phyloP scores from a whole-genome alignment of 2,888 invertebrate genomes.

The Rhamnusium bicolor region DNA sequence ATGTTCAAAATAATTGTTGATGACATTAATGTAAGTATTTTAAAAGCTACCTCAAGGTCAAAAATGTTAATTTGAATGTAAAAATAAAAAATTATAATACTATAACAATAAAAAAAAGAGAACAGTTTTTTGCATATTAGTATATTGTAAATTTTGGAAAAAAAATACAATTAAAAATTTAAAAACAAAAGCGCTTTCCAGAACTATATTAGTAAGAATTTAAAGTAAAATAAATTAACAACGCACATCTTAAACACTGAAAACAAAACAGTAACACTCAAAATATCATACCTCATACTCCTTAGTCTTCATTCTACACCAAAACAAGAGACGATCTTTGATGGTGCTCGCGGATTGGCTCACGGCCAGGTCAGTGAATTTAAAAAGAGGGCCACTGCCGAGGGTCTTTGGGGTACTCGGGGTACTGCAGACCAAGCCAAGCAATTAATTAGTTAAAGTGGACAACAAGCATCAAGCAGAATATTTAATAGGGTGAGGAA shows the following conservation, averaged over 20 bases:
- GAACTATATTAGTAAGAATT: not conserved
- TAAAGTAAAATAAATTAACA: not conserved
- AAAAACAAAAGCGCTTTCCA: not conserved
- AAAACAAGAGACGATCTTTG: conserved; percentile 96
- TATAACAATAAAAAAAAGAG: too few species aligned
- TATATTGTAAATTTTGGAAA: too few species aligned
- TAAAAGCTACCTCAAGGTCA: too few species aligned
- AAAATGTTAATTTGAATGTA: too few species aligned
- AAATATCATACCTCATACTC: conserved; percentile 89
- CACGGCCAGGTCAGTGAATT: conserved; percentile 93
- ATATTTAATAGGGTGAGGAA: not conserved
- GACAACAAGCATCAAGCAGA: conserved; percentile 42
- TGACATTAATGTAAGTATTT: too few species aligned
- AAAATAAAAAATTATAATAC: too few species aligned
- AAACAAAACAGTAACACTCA: conserved; percentile 19
- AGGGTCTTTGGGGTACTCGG: conserved; percentile 78
- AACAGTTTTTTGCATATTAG: too few species aligned
- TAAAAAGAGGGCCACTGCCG: conserved; percentile 83
- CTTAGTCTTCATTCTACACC: conserved; percentile 98
- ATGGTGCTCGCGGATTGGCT: conserved; percentile 94
- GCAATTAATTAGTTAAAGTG: conserved; percentile 40
- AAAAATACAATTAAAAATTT: too few species aligned
- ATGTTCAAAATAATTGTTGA: too few species aligned
- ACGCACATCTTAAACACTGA: conserved; percentile 21
- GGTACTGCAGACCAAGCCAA: conserved; percentile 75